phyloP scores from a whole-genome alignment of 2,113 vertebrate species.

The Neofelis nebulosa region DNA sequence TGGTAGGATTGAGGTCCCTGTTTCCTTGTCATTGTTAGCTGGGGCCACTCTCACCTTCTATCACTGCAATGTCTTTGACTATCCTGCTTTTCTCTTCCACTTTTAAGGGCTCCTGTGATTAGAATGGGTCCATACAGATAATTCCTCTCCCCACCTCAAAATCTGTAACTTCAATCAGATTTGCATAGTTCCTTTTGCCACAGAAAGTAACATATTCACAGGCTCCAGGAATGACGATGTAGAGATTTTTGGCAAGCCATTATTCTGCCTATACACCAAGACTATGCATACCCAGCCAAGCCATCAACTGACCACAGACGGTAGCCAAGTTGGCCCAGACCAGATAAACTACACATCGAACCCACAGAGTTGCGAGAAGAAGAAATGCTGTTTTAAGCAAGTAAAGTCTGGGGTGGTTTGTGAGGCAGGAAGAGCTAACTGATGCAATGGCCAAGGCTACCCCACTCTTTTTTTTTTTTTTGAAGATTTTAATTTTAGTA shows the following conservation, averaged over 20 bases:
- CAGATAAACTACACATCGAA: background rate
- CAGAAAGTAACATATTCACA: background rate
- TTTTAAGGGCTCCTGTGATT: slow-evolving; percentile 6
- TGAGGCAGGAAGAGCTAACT: background rate
- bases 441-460: background rate
- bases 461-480: background rate
- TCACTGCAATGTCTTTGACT: background rate
- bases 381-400: background rate
- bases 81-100: background rate
- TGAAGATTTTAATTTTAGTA: background rate
- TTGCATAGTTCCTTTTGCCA: background rate
- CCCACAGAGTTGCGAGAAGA: background rate
- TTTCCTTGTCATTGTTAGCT: background rate
- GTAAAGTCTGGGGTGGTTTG: background rate
- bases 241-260: background rate
- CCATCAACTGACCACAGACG: background rate
- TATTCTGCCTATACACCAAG: background rate
- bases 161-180: background rate
- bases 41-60: background rate
- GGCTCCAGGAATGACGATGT: background rate
- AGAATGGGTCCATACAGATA: background rate
- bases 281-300: background rate
- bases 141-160: background rate
- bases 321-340: background rate
- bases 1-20: background rate